Base-by-base conservation (phyloP, 2,113 vertebrate genomes). In the Synchiropus splendidus region DNA sequence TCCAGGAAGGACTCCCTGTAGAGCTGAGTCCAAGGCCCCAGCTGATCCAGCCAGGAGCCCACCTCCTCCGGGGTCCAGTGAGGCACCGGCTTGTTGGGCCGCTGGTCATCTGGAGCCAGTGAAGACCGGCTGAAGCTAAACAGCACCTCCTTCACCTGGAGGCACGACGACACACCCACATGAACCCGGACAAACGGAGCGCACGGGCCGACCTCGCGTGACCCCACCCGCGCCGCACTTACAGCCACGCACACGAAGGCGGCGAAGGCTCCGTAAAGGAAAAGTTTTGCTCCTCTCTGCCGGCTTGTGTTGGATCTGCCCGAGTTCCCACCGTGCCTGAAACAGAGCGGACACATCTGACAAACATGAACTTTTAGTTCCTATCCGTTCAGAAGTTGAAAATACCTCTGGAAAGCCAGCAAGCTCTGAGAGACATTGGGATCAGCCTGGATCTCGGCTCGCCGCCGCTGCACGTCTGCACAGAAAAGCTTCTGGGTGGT, bases 61-160 rank as follows among this genome's bases (percentile, higher is more conserved):
- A 97, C 92, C 41, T 97, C 92, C 67, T 89, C 88, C 0, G 88
- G 58, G 0, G 86, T 90, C 92, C 93, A 97, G 40, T 77, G 89
- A 57, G 79, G 70, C 48, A 91, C 89, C 0, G 92, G 83, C 49
- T 96, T 97, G 65, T 85, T 88, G 48, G 94, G 88, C 52, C 97
- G 70, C 38, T 66, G 79, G 52, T 92, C 86, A 1, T 67, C 54
- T 1, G 89, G 87, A 53, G 88, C 88, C 15, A 78, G 81, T 4
- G 86, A 87, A 14, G 2, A n/a, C 18, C 90, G 78, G 51, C 83
- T 88, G 21, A 27, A 27, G 71, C 87, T 89, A 92, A 57, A 15
- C 55, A 35, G 47, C 45, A 56, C 17, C 2, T 21, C 48, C 36
- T 38, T 38, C 4, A 16, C 36, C 10, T 16, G 21, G 16, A 15